Evolutionary conservation across 2,888 invertebrate species (phyloP), one percentile per base, ranked within the genome.

Genomic region (Heliconius erato): DNA sequence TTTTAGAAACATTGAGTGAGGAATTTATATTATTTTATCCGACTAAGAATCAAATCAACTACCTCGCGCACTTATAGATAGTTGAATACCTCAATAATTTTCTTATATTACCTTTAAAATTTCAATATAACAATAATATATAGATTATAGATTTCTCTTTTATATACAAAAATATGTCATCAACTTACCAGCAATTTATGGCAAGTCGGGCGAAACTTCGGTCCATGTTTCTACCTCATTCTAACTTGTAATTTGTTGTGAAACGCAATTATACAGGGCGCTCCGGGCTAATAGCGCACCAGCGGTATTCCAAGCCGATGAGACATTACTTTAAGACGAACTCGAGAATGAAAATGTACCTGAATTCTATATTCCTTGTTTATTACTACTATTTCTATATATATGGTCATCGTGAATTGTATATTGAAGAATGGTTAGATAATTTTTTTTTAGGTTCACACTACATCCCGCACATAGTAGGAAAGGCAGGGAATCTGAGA

Each of bases 201-300:
- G 84, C 84, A 87, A 86, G 86, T 86, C 83, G 84, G 80, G 85
- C 84, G 84, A 84, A 89, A 88, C 87, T 89, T 88, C 88, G 87
- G 86, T 84, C 87, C 88, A 86, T 90, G 90, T 90, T 91, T 90
- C 91, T 88, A 89, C 90, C 90, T 92, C 93, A 91, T 93, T 91
- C 91, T 89, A 92, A 94, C 90, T 94, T 93, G 91, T 93, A 94
- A 93, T 94, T 94, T 94, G 94, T 94, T 93, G 90, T 88, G 89
- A 91, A 94, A 94, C 89, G 91, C 92, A 94, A 94, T 94, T 94
- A 94, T 91, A 90, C 90, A 85, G 86, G 86, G 88, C 91, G 91
- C 91, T 90, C 88, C 86, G 86, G 87, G 89, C 89, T 92, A 91
- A 93, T 93, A 92, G 91, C 89, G 88, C 86, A 83, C 83, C 84